Conservation (phyloP, 2,888 invertebrate genomes). For the Barypeithes pellucidus region DNA sequence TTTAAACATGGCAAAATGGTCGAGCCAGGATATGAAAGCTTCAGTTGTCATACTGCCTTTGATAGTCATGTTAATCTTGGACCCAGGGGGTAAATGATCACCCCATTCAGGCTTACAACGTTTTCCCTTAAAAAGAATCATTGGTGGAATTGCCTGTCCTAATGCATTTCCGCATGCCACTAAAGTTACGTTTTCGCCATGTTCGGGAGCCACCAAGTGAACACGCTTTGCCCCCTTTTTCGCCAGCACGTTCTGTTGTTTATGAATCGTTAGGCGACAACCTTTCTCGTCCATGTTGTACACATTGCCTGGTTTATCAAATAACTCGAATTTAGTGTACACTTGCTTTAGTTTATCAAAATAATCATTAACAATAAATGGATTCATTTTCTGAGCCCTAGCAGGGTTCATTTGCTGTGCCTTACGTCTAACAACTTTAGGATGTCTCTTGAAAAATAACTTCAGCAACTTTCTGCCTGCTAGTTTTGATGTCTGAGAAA, state of each 20-base stretch:
- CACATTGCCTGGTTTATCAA: constrained; percentile 57
- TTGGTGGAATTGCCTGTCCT: no score
- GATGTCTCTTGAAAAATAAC: constrained; percentile 19
- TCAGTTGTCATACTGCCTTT: constrained; percentile 62
- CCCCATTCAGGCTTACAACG: no score
- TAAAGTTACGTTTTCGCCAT: constrained; percentile 62
- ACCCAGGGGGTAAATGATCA: no score
- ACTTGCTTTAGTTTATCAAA: constrained; percentile 57
- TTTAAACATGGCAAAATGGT: not conserved
- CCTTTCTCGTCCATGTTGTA: constrained; percentile 63
- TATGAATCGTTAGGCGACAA: constrained; percentile 55
- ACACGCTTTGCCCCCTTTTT: constrained; percentile 60
- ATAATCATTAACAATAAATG: no score
- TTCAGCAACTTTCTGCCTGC: constrained; percentile 21
- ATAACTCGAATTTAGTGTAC: constrained; percentile 54
- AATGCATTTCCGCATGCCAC: constrained; percentile 62
- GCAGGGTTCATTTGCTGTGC: constrained; percentile 60
- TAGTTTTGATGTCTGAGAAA: constrained; percentile 6
- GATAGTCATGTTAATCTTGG: no score
- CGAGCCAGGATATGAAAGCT: constrained; percentile 16
- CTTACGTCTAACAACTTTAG: constrained; percentile 15
- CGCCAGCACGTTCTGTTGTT: constrained; percentile 59
- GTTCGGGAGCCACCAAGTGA: constrained; percentile 61
- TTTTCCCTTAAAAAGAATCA: no score
- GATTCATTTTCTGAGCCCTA: constrained; percentile 58